Conservation (phyloP, 2,113 vertebrate genomes). For the Rhinoderma darwinii region DNA sequence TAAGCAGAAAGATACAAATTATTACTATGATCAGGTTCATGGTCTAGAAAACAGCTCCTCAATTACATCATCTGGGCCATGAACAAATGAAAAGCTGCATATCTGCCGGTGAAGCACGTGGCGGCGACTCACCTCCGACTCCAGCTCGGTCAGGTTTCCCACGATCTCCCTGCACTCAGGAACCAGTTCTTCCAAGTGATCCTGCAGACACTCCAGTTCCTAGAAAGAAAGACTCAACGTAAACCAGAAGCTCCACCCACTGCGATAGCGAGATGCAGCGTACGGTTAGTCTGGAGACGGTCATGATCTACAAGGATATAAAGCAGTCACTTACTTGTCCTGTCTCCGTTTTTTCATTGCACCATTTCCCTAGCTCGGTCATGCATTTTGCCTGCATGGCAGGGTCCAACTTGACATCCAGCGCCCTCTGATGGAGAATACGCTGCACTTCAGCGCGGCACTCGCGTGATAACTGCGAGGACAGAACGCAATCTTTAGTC, state of each 20-base stretch:
- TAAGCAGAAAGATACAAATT: constrained; percentile 34
- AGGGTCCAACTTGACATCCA: constrained; percentile 95
- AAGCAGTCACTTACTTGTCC: constrained; percentile 78
- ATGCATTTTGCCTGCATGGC: constrained; percentile 93
- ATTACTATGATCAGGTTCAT: too few relatives aligned
- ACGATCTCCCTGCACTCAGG: constrained; percentile 90
- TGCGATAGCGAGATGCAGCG: background rate
- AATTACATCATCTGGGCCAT: background rate
- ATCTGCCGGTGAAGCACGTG: background rate
- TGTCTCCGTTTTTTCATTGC: constrained; percentile 91
- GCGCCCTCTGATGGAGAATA: constrained; percentile 93
- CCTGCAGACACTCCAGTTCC: constrained; percentile 97
- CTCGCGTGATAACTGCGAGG: constrained; percentile 86
- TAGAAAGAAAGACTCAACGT: constrained; percentile 61
- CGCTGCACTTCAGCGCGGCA: constrained; percentile 94
- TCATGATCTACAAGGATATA: background rate
- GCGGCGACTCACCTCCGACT: constrained; percentile 84
- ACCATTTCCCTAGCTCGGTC: constrained; percentile 95
- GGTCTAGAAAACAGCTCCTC: background rate
- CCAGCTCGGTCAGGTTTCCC: constrained; percentile 93
- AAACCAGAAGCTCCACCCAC: too few relatives aligned
- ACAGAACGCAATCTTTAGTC: too few relatives aligned
- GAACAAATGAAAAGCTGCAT: background rate
- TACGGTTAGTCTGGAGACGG: too few relatives aligned
- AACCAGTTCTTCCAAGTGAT: constrained; percentile 91